Percentiles rank a stretch among this genome's conserved stretches.
These are phyloP conservation scores for Trichonephila clavata DNA, from an alignment of 1,140 invertebrate species.

Conservation along the genomic window DNA sequence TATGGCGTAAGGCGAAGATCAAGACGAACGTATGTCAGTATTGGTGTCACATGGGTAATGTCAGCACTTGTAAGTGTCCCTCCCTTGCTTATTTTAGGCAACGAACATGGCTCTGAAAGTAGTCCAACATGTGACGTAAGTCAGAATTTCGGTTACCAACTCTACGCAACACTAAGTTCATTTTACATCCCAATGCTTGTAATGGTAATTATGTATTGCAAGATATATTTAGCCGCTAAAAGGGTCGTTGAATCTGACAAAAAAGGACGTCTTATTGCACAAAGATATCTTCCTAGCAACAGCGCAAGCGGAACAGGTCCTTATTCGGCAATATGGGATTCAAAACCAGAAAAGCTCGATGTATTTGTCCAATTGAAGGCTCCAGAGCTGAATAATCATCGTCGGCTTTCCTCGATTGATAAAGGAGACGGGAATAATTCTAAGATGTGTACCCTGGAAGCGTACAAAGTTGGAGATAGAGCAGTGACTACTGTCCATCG, in stretches of 20 bases:
- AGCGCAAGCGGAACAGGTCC: not conserved
- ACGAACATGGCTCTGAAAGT: slow-evolving; percentile 83
- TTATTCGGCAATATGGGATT: slow-evolving; percentile 62
- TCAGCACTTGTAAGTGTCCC: slow-evolving; percentile 92
- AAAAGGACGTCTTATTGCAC: slow-evolving; percentile 55
- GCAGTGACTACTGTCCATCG: slow-evolving; percentile 53
- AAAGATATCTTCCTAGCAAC: slow-evolving; percentile 57
- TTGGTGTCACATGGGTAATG: slow-evolving; percentile 94
- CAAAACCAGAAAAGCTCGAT: slow-evolving; percentile 27
- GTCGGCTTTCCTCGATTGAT: slow-evolving; percentile 39
- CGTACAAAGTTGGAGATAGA: slow-evolving; percentile 63
- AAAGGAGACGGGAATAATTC: slow-evolving; percentile 21
- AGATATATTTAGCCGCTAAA: slow-evolving; percentile 93
- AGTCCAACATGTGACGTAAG: slow-evolving; percentile 78
- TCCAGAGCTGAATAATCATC: slow-evolving; percentile 61
- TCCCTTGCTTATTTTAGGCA: slow-evolving; percentile 90
- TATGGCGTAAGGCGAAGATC: slow-evolving; percentile 96
- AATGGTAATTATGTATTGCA: slow-evolving; percentile 98
- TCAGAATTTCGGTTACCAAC: slow-evolving; percentile 86
- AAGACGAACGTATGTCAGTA: slow-evolving; percentile 91
- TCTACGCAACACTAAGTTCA: slow-evolving; percentile 94
- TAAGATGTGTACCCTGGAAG: slow-evolving; percentile 67
- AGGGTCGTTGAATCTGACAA: slow-evolving; percentile 78
- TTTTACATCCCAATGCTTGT: slow-evolving; percentile 98
- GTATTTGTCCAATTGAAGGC: slow-evolving; percentile 61